Percentiles rank a stretch among this genome's conserved stretches.
phyloP scores from a whole-genome alignment of 2,113 vertebrate species.

The Scomber japonicus region DNA sequence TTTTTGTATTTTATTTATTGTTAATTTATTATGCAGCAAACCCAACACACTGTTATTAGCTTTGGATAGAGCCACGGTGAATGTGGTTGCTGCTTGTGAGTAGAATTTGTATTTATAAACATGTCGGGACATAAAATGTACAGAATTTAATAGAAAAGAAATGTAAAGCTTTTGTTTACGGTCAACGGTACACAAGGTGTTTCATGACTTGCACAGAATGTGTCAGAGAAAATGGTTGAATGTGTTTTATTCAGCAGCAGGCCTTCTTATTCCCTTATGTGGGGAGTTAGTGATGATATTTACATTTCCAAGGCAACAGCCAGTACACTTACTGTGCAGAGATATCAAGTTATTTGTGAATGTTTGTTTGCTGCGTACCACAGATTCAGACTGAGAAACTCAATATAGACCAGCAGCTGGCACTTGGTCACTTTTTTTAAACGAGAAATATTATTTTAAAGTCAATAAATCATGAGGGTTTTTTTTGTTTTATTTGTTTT shows the following conservation, averaged over 20 bases:
- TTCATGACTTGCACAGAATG: conserved; percentile 9
- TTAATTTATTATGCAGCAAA: conserved; percentile 75
- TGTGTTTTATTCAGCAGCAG: conserved; percentile 34
- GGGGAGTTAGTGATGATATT: conserved; percentile 4
- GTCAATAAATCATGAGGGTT: neutral
- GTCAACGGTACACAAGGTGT: neutral
- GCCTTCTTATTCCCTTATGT: conserved; percentile 22
- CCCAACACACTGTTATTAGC: conserved; percentile 28
- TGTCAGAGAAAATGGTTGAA: conserved; percentile 32
- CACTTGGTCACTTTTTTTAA: conserved; percentile 60
- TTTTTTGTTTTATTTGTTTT: neutral
- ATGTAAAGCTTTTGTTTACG: conserved; percentile 34
- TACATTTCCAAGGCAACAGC: conserved; percentile 5
- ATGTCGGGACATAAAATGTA: neutral
- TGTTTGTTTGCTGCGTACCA: conserved; percentile 36
- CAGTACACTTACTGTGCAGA: conserved; percentile 17
- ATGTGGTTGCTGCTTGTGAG: conserved; percentile 28
- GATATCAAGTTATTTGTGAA: conserved; percentile 16
- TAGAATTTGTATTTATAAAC: conserved; percentile 47
- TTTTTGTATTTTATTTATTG: conserved; percentile 73
- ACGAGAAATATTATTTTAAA: conserved; percentile 21
- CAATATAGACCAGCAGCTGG: conserved; percentile 13
- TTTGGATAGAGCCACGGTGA: conserved; percentile 7
- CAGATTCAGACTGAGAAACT: conserved; percentile 20
- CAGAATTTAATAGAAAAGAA: neutral